Evolutionary conservation across 2,113 vertebrate genomes (phyloP).

Genomic region (Sigmodon hispidus): DNA sequence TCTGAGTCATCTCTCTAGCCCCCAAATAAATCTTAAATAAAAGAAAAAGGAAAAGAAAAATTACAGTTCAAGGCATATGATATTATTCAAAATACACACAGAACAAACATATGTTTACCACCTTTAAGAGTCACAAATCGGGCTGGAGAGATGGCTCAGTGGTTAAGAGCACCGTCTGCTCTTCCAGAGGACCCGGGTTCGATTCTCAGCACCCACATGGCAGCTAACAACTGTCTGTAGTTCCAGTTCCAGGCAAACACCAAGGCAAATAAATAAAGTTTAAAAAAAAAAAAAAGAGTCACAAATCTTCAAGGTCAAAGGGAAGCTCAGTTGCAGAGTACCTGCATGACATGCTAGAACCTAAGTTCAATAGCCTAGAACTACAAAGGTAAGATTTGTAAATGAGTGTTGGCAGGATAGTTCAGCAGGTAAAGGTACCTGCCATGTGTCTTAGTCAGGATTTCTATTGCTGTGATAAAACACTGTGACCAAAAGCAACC

Average conservation of each 20-base stretch:
- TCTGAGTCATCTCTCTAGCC: too few species aligned
- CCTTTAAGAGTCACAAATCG: constrained; percentile 7
- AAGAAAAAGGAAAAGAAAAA: too few species aligned
- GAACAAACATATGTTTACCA: not conserved
- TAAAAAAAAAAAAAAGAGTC: too few species aligned
- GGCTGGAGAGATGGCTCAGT: too few species aligned
- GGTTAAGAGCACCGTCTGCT: too few species aligned
- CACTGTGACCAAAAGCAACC: not conserved
- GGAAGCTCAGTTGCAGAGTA: not conserved
- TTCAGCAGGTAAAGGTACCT: not conserved
- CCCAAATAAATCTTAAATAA: too few species aligned
- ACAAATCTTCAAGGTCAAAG: not conserved
- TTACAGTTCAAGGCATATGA: not conserved
- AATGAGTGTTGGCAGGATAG: not conserved
- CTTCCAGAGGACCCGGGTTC: too few species aligned
- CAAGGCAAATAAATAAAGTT: too few species aligned
- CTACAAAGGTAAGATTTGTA: not conserved
- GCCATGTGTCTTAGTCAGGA: not conserved
- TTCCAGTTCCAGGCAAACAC: too few species aligned
- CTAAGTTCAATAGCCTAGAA: not conserved
- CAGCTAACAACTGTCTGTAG: too few species aligned
- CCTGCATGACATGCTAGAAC: not conserved
- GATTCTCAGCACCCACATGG: too few species aligned
- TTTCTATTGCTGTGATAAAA: not conserved
- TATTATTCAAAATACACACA: not conserved